phyloP scores from a whole-genome alignment of 2,888 invertebrate species.

The Thecophora atra region DNA sequence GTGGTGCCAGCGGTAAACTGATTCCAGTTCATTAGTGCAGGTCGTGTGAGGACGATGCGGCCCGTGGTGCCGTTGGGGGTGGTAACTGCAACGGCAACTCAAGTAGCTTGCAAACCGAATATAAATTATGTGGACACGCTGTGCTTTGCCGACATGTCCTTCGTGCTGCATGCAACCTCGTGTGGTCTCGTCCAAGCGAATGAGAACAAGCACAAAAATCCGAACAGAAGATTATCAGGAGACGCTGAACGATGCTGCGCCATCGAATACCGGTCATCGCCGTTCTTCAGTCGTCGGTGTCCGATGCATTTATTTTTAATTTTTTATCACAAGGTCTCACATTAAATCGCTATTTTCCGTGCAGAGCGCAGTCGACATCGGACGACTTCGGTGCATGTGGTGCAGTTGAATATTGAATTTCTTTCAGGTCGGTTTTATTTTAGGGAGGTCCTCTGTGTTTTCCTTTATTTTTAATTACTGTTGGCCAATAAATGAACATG shows the following conservation, averaged over 20 bases:
- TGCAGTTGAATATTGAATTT: constrained; percentile 38
- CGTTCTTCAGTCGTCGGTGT: neutral
- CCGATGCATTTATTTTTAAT: constrained; percentile 29
- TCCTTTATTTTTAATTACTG: neutral
- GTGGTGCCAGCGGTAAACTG: constrained; percentile 6
- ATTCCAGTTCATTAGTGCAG: constrained; percentile 6
- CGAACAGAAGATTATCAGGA: constrained; percentile 4
- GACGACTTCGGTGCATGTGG: constrained; percentile 33
- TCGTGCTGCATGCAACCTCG: constrained; percentile 47
- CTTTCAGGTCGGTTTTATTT: constrained; percentile 13
- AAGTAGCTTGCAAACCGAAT: constrained; percentile 26
- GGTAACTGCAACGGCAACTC: neutral
- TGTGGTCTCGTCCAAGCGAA: constrained; percentile 27
- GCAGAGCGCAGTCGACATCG: constrained; percentile 3
- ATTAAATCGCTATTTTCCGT: constrained; percentile 26
- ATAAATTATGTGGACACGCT: constrained; percentile 26
- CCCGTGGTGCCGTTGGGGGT: neutral
- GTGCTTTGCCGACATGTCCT: constrained; percentile 17
- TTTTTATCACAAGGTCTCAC: constrained; percentile 35
- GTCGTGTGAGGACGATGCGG: neutral
- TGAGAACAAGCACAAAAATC: neutral
- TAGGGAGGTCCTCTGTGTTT: constrained; percentile 25
- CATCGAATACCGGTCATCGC: neutral
- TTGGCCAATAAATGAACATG: constrained; percentile 28
- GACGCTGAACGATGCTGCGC: neutral